Conservation (phyloP, 2,888 invertebrate species). For the Mimachlamys varia region DNA sequence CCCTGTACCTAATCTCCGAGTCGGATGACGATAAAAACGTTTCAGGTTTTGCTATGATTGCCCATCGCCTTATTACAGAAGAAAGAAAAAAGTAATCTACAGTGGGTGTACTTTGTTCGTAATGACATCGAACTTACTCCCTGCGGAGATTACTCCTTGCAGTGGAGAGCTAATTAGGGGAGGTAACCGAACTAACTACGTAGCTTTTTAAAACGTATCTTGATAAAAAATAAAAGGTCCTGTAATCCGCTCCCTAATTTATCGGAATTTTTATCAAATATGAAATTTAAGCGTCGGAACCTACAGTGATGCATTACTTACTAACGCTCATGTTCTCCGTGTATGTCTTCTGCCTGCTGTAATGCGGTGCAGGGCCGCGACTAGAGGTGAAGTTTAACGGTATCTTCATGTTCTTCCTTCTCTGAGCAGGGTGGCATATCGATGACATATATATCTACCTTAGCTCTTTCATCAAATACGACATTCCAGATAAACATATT, state of each 20-base stretch:
- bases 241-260: background rate
- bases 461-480: too few species aligned
- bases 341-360: background rate
- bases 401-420: too few species aligned
- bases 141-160: background rate
- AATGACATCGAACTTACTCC: slow-evolving; percentile 32
- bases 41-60: background rate
- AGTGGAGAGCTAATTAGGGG: background rate
- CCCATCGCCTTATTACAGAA: background rate
- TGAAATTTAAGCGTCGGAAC: background rate
- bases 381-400: too few species aligned
- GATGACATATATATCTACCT: too few species aligned
- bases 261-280: background rate
- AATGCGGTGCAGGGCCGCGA: too few species aligned
- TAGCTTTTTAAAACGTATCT: background rate
- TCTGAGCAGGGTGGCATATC: too few species aligned
- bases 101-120: background rate
- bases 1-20: background rate
- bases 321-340: background rate
- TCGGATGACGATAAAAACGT: background rate
- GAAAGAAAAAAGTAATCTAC: slow-evolving; percentile 4
- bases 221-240: background rate
- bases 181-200: background rate
- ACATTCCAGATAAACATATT: background rate
- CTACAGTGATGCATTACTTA: background rate